These are phyloP conservation scores for Lutjanus campechanus DNA, from an alignment of 2,797 vertebrate species.

Conservation along the genomic window DNA sequence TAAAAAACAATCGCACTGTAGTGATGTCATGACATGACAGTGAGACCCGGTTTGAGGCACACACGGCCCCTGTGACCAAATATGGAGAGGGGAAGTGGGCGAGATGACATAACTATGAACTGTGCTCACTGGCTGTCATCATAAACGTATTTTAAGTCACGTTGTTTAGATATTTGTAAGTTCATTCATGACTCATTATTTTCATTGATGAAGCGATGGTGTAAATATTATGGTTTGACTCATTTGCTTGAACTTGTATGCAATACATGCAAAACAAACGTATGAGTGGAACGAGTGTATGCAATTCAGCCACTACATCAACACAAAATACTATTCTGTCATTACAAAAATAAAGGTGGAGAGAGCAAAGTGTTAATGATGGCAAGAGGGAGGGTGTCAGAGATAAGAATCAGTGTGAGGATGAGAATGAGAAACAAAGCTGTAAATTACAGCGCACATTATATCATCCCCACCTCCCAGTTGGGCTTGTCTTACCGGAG, in stretches of 20 bases:
- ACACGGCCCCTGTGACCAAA: conserved; percentile 52
- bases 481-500: conserved; percentile 9
- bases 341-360: conserved; percentile 56
- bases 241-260: not conserved
- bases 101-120: conserved; percentile 50
- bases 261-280: conserved; percentile 24
- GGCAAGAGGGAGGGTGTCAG: not conserved
- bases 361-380: conserved; percentile 44
- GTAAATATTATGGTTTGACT: conserved; percentile 40
- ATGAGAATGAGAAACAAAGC: conserved; percentile 24
- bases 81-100: conserved; percentile 60
- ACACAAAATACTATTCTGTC: conserved; percentile 77
- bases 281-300: conserved; percentile 35
- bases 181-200: conserved; percentile 20
- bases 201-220: not conserved
- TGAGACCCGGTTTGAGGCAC: conserved; percentile 9
- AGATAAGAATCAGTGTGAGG: conserved; percentile 7
- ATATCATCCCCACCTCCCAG: conserved; percentile 11
- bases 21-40: conserved; percentile 57
- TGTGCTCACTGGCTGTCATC: not conserved
- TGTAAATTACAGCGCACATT: conserved; percentile 28
- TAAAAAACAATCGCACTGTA: conserved; percentile 51
- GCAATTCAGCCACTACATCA: conserved; percentile 75
- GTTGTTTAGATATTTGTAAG: conserved; percentile 15
- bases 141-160: conserved; percentile 12